These are phyloP conservation scores for Endomychus coccineus DNA, from an alignment of 2,888 invertebrate species.

Conservation along the genomic window DNA sequence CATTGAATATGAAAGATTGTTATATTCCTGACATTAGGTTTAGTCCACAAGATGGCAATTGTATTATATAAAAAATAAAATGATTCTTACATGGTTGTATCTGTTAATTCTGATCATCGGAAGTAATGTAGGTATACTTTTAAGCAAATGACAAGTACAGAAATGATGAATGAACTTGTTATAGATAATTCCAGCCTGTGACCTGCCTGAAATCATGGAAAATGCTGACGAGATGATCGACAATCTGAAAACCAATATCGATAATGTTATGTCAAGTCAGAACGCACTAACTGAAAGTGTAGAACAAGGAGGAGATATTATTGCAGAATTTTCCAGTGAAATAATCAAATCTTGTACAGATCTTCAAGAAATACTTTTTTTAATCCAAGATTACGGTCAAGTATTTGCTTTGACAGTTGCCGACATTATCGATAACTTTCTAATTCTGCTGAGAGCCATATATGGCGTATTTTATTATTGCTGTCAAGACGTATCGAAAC, in stretches of 20 bases:
- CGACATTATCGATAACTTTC: not conserved
- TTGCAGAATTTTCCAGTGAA: constrained; percentile 4
- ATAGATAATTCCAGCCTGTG: not conserved
- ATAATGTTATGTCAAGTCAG: constrained; percentile 3
- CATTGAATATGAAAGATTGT: too few species aligned
- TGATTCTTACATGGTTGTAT: too few species aligned
- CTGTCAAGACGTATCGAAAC: constrained; percentile 4
- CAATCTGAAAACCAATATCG: not conserved
- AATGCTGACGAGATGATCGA: not conserved
- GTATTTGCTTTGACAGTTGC: not conserved
- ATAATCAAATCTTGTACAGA: not conserved
- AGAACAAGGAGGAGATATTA: not conserved
- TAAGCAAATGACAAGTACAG: too few species aligned
- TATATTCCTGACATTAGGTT: too few species aligned
- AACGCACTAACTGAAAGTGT: not conserved
- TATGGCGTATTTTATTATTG: not conserved
- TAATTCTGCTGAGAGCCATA: constrained; percentile 1
- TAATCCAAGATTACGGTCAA: not conserved
- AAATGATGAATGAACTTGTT: too few species aligned
- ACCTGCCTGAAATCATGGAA: not conserved
- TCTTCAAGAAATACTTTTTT: not conserved
- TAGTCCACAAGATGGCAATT: too few species aligned
- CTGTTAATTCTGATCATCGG: too few species aligned
- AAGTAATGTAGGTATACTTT: too few species aligned
- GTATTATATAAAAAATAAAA: too few species aligned